Conservation (phyloP, 2,888 invertebrate genomes). For the Amblyteles armatorius region DNA sequence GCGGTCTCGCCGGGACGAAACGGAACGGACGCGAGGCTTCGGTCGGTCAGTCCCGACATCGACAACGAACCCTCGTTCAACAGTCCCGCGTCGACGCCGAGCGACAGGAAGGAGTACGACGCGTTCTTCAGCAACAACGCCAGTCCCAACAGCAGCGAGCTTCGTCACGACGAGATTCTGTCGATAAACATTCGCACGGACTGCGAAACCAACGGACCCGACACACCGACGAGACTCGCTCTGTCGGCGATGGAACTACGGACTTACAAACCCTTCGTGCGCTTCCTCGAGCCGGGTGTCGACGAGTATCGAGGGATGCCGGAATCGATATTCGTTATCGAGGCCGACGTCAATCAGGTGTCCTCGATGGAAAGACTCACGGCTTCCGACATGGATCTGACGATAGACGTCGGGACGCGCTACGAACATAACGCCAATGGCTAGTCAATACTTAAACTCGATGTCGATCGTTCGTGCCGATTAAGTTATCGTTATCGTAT, state of each 20-base stretch:
- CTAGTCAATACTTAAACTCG: conserved; percentile 66
- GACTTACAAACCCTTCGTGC: conserved; percentile 70
- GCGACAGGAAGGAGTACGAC: conserved; percentile 69
- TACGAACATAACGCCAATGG: conserved; percentile 38
- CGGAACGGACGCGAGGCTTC: neutral
- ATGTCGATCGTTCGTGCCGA: conserved; percentile 23
- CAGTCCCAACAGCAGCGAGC: conserved; percentile 64
- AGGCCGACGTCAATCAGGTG: conserved; percentile 76
- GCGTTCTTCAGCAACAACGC: conserved; percentile 59
- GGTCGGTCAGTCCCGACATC: conserved; percentile 16
- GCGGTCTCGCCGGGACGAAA: neutral
- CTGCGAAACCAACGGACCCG: conserved; percentile 8
- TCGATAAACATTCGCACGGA: conserved; percentile 13
- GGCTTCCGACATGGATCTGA: conserved; percentile 1
- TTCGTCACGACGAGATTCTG: conserved; percentile 53
- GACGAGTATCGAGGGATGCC: conserved; percentile 64
- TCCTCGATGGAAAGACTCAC: conserved; percentile 52
- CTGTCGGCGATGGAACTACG: conserved; percentile 71
- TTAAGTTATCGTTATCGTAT: neutral
- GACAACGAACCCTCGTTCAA: conserved; percentile 24
- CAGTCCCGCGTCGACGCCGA: conserved; percentile 67
- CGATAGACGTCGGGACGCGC: conserved; percentile 23
- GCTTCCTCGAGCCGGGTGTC: conserved; percentile 65
- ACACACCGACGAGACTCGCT: conserved; percentile 53
- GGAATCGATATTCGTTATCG: conserved; percentile 76